Base-by-base conservation (phyloP, 2,113 vertebrate species). In the Corythornis madagascariensis region DNA sequence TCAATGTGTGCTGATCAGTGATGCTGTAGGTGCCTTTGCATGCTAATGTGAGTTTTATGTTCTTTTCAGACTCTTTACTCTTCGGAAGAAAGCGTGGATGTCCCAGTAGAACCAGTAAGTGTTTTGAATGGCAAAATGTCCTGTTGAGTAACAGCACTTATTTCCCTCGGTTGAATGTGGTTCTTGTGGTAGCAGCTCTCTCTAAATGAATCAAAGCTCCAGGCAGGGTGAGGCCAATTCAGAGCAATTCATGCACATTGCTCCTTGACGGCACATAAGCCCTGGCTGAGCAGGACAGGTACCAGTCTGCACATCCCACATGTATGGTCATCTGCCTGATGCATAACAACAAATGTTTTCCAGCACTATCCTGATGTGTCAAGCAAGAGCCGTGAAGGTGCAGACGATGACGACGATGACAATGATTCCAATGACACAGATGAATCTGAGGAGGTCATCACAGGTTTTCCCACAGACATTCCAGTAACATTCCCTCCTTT, bases 371-470 rank as follows among this genome's bases (percentile, higher is more conserved):
- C 95, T 57, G 90, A 63, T 7, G 29, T 86, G 33, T 53, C 95
- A 42, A 98, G 97, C 78, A 92, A 87, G 65, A 97, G 97, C 72
- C 94, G 71, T 1, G 97, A 98, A 83, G 96, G 93, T 10, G 74
- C 81, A 22, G 87, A 92, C 13, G 90, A 72, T 2, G 77, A 96
- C 1, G 65, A 95, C 0, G 88, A 95, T 8, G 92, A 96, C 9
- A 75, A 97, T 2, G 96, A 98, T 72, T 98, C 96, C 65, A 94
- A 97, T 11, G 97, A 97, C 31, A 77, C 97, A 0, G 96, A 98
- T 45, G 98, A 98, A 55, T 98, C 97, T 0, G 94, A 98, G 9
- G 97, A 98, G 65, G 35, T 52, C 15, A 7, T 61, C 82, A 97
- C 95, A 0, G 14, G 42, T 21, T 64, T 61, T 26, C 88, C 97